phyloP scores from a whole-genome alignment of 2,888 invertebrate species.

The Neuroscelio doddi region DNA sequence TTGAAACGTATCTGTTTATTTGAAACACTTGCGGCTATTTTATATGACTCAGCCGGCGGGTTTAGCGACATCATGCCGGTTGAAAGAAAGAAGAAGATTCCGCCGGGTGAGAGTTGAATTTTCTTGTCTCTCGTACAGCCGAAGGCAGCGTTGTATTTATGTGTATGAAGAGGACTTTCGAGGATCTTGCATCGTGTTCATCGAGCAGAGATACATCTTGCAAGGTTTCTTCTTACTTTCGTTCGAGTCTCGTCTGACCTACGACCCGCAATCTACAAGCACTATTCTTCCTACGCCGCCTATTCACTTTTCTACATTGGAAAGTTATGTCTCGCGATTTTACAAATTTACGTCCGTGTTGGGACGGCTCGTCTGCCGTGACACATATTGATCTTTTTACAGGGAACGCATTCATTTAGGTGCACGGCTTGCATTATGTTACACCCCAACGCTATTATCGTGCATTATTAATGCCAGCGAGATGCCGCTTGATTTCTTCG shows the following conservation, averaged over 20 bases:
- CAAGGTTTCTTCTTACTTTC: conserved; percentile 48
- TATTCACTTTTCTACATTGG: conserved; percentile 44
- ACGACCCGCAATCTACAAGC: conserved; percentile 45
- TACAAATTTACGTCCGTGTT: conserved; percentile 36
- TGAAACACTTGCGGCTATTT: too few species aligned
- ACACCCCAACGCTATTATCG: background rate
- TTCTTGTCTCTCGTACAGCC: conserved; percentile 14
- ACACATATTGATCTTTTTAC: conserved; percentile 36
- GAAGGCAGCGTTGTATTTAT: conserved; percentile 32
- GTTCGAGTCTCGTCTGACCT: conserved; percentile 45
- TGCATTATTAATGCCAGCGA: background rate
- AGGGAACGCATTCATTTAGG: conserved; percentile 30
- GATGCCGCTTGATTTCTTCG: too few species aligned
- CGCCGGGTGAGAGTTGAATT: conserved; percentile 42
- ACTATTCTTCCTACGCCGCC: conserved; percentile 47
- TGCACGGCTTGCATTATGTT: conserved; percentile 3
- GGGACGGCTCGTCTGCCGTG: conserved; percentile 13
- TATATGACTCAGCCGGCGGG: background rate
- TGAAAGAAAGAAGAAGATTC: conserved; percentile 40
- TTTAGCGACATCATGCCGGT: conserved; percentile 6
- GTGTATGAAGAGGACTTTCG: conserved; percentile 47
- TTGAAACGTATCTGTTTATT: too few species aligned
- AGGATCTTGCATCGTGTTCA: conserved; percentile 41
- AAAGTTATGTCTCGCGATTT: conserved; percentile 36
- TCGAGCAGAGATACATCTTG: conserved; percentile 43